Conservation (phyloP, 2,797 vertebrate genomes). For the Ptychobarbus kaznakovi region DNA sequence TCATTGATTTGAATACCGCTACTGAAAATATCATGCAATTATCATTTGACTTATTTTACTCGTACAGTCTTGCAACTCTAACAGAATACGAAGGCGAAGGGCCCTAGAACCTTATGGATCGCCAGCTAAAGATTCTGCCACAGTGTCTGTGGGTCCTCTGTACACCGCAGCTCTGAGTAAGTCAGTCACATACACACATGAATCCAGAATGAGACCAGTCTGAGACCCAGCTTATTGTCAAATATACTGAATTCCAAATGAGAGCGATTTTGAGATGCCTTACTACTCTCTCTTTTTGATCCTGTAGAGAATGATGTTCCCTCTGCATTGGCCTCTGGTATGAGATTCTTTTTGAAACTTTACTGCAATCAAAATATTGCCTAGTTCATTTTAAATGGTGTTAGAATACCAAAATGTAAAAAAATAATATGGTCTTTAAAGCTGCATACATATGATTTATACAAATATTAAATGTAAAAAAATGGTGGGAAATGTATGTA, state of each 20-base stretch:
- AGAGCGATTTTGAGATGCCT: background rate
- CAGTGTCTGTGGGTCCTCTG: constrained; percentile 75
- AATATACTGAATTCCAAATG: background rate
- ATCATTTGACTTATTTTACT: background rate
- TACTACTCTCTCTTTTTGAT: constrained; percentile 23
- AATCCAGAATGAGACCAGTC: background rate
- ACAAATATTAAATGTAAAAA: background rate
- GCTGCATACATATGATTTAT: background rate
- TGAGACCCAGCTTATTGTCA: background rate
- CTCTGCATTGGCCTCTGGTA: constrained; percentile 49
- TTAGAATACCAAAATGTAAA: background rate
- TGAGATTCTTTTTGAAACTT: constrained; percentile 12
- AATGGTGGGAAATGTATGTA: background rate
- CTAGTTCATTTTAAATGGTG: background rate
- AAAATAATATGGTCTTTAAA: background rate
- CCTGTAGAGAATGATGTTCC: constrained; percentile 31
- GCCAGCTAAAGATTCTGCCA: constrained; percentile 66
- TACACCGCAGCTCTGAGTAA: constrained; percentile 62
- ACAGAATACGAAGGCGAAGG: constrained; percentile 64
- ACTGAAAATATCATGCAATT: background rate
- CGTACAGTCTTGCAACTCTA: constrained; percentile 66
- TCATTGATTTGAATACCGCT: background rate
- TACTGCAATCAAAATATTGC: background rate
- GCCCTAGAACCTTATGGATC: constrained; percentile 67
- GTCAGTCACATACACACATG: constrained; percentile 20